phyloP scores from a whole-genome alignment of 1,140 invertebrate genomes.

The Drosophila repleta region DNA sequence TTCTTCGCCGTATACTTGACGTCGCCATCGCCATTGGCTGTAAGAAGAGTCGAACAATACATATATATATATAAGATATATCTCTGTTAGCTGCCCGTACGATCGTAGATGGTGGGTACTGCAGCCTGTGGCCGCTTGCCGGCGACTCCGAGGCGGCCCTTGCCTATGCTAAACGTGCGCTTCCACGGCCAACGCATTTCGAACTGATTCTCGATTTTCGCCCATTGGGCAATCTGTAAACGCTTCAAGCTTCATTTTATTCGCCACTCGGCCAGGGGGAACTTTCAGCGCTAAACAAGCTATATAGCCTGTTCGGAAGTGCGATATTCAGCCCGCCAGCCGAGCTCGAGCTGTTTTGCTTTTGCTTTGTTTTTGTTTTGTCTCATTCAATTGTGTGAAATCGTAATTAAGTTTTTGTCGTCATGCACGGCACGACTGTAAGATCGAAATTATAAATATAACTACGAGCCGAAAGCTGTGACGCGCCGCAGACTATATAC shows the following conservation, averaged over 20 bases:
- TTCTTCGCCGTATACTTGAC: conserved; percentile 67
- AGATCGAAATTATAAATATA: conserved; percentile 19
- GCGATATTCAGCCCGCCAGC: not conserved
- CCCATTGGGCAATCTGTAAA: conserved; percentile 54
- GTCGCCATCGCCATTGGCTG: conserved; percentile 71
- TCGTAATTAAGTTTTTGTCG: conserved; percentile 51
- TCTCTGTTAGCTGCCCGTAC: conserved; percentile 36
- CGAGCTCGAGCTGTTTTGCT: conserved; percentile 7
- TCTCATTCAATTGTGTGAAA: conserved; percentile 54
- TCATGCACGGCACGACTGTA: conserved; percentile 13
- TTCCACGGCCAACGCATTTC: conserved; percentile 77
- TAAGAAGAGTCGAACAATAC: conserved; percentile 9
- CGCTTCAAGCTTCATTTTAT: conserved; percentile 44
- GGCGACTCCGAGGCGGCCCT: not conserved
- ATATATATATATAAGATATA: not conserved
- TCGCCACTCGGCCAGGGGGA: conserved; percentile 37
- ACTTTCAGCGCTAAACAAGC: conserved; percentile 52
- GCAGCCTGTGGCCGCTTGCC: not conserved
- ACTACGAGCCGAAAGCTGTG: not conserved
- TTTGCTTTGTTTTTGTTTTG: not conserved
- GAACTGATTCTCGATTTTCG: conserved; percentile 57
- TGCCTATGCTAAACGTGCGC: conserved; percentile 59
- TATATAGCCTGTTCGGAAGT: conserved; percentile 25
- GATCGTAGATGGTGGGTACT: conserved; percentile 64
- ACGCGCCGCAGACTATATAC: no score